phyloP scores from a whole-genome alignment of 2,888 invertebrate species.

The Gymnoscelis rufifasciata region DNA sequence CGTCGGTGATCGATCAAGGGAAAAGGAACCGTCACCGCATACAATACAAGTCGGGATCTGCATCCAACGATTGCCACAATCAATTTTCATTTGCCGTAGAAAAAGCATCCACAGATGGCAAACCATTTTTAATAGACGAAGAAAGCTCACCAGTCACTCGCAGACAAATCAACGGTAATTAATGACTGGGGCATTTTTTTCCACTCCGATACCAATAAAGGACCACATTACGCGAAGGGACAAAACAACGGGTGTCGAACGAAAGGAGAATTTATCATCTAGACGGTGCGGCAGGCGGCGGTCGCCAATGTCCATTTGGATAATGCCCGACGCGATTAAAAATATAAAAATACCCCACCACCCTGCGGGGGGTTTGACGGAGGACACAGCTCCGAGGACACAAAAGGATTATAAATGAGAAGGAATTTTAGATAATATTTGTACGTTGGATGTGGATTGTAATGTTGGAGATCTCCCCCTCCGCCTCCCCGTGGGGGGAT shows the following conservation, averaged over 20 bases:
- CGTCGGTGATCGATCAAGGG: slow-evolving; percentile 55
- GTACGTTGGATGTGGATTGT: slow-evolving; percentile 79
- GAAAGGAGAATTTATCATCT: slow-evolving; percentile 78
- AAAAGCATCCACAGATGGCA: slow-evolving; percentile 45
- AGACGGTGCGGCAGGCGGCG: slow-evolving; percentile 71
- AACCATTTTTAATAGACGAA: slow-evolving; percentile 71
- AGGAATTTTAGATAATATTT: slow-evolving; percentile 80
- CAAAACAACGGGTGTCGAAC: slow-evolving; percentile 77
- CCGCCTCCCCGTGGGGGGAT: slow-evolving; percentile 34
- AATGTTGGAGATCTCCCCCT: slow-evolving; percentile 65
- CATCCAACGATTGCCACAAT: slow-evolving; percentile 72
- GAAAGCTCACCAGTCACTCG: slow-evolving; percentile 67
- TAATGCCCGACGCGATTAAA: slow-evolving; percentile 80
- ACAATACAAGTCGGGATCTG: slow-evolving; percentile 59
- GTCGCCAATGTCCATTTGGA: slow-evolving; percentile 79
- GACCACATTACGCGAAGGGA: slow-evolving; percentile 64
- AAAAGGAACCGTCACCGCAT: slow-evolving; percentile 50
- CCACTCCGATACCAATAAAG: slow-evolving; percentile 65
- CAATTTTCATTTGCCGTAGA: slow-evolving; percentile 52
- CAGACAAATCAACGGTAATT: slow-evolving; percentile 75
- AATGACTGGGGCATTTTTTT: slow-evolving; percentile 68
- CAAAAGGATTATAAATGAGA: slow-evolving; percentile 81
- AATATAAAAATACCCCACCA: slow-evolving; percentile 77
- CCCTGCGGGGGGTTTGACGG: slow-evolving; percentile 64
- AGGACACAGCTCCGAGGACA: slow-evolving; percentile 78